A percentile compares a stretch with the other conserved stretches of the same genome.
These are phyloP conservation scores for Cryptocephalus moraei DNA, from an alignment of 2,888 invertebrate species.

Conservation along the genomic window DNA sequence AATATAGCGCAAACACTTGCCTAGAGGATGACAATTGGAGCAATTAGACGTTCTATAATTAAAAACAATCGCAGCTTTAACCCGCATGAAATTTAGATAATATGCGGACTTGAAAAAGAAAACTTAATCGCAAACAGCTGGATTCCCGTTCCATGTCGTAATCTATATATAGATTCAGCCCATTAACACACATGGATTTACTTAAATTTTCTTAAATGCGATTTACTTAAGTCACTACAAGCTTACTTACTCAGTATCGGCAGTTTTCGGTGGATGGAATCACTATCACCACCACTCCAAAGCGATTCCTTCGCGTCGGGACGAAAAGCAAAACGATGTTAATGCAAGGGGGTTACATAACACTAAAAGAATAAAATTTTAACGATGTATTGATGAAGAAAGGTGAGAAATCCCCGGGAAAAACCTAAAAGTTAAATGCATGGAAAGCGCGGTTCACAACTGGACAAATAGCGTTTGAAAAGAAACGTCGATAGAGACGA, in stretches of 20 bases:
- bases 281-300: neutral
- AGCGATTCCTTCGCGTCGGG: neutral
- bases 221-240: conserved; percentile 4
- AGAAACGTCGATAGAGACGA: conserved; percentile 15
- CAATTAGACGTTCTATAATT: too few relatives aligned
- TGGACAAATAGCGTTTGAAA: conserved; percentile 2
- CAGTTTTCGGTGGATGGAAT: neutral
- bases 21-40: too few relatives aligned
- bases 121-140: conserved; percentile 15
- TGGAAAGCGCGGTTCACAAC: conserved; percentile 14
- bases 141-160: conserved; percentile 14
- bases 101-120: conserved; percentile 1
- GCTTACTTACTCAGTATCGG: too few relatives aligned
- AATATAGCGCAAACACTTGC: too few relatives aligned
- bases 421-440: neutral
- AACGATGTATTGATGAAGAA: neutral
- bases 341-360: conserved; percentile 9
- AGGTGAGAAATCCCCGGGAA: neutral
- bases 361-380: conserved; percentile 1
- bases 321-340: neutral
- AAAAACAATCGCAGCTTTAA: too few relatives aligned
- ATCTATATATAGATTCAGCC: conserved; percentile 26
- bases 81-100: too few relatives aligned
- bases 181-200: conserved; percentile 12
- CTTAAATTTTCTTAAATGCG: neutral